These are phyloP conservation scores for Alcedo quadribrachys DNA, from an alignment of 2,797 vertebrate genomes.

Conservation along the genomic window DNA sequence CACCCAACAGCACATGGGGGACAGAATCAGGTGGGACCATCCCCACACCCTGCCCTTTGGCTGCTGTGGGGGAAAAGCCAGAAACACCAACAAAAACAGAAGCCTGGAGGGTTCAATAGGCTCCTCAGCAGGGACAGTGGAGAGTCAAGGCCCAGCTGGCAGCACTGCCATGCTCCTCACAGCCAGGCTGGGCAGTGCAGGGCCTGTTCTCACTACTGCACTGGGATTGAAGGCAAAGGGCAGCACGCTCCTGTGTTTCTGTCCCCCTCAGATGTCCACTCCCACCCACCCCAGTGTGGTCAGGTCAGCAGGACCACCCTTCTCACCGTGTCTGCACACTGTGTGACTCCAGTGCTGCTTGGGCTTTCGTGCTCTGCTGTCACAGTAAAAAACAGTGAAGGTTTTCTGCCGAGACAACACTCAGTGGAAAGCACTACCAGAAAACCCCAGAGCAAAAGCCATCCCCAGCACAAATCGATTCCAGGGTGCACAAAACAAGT, in stretches of 20 bases:
- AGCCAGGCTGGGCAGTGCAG: not conserved
- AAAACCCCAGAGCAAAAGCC: not conserved
- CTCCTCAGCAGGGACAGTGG: fast-evolving
- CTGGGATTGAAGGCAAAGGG: fast-evolving
- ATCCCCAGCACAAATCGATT: not conserved
- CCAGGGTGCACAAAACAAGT: not conserved
- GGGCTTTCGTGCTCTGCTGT: not conserved
- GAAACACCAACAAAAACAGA: not conserved
- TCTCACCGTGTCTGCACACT: fast-evolving
- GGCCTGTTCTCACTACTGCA: not conserved
- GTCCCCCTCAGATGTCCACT: fast-evolving
- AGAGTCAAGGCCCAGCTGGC: not conserved
- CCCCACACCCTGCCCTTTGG: not conserved
- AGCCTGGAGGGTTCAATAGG: not conserved
- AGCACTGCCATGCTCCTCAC: not conserved
- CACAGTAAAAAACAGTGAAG: not conserved
- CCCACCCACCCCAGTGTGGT: fast-evolving
- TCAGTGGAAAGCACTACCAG: not conserved
- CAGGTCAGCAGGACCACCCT: not conserved
- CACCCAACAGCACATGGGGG: fast-evolving
- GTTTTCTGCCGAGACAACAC: conserved; percentile 6
- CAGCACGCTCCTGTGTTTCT: not conserved
- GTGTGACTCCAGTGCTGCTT: not conserved
- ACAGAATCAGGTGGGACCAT: not conserved
- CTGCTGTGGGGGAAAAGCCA: not conserved